Percentiles rank a stretch among this genome's conserved stretches.
phyloP scores from a whole-genome alignment of 2,113 vertebrate species.

The Mugil cephalus region DNA sequence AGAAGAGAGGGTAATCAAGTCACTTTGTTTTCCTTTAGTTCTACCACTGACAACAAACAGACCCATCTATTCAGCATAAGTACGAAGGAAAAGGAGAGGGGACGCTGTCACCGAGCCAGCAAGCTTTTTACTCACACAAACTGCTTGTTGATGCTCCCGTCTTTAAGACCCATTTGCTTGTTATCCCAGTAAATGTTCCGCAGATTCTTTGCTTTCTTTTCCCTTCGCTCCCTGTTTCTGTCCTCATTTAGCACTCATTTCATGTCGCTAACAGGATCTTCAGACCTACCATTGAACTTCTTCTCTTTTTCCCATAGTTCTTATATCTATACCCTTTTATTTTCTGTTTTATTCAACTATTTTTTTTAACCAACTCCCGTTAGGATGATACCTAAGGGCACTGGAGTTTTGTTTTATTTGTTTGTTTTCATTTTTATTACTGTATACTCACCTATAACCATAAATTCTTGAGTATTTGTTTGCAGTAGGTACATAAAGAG shows the following conservation, averaged over 20 bases:
- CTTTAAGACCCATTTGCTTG: slow-evolving; percentile 57
- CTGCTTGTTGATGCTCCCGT: slow-evolving; percentile 57
- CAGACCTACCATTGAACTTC: background rate
- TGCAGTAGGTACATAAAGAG: too few relatives aligned
- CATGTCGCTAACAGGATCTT: background rate
- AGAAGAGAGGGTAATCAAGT: slow-evolving; percentile 38
- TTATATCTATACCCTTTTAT: too few relatives aligned
- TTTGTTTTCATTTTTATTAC: too few relatives aligned
- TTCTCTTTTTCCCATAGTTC: background rate
- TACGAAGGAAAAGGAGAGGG: slow-evolving; percentile 45
- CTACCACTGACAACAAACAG: slow-evolving; percentile 68
- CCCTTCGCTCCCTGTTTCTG: background rate
- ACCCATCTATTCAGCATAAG: slow-evolving; percentile 57
- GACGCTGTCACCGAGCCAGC: slow-evolving; percentile 67
- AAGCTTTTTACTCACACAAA: slow-evolving; percentile 54
- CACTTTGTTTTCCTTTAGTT: slow-evolving; percentile 69
- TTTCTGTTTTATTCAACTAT: background rate
- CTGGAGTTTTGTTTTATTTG: too few relatives aligned
- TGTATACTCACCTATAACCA: too few relatives aligned
- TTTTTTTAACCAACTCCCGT: too few relatives aligned
- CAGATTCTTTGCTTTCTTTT: slow-evolving; percentile 28
- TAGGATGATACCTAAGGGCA: too few relatives aligned
- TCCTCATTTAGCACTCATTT: slow-evolving; percentile 12
- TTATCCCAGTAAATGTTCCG: slow-evolving; percentile 47
- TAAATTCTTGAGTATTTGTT: too few relatives aligned